A percentile compares a stretch with the other conserved stretches of the same genome.
phyloP scores from a whole-genome alignment of 1,140 invertebrate genomes.

The Dryas iulia region DNA sequence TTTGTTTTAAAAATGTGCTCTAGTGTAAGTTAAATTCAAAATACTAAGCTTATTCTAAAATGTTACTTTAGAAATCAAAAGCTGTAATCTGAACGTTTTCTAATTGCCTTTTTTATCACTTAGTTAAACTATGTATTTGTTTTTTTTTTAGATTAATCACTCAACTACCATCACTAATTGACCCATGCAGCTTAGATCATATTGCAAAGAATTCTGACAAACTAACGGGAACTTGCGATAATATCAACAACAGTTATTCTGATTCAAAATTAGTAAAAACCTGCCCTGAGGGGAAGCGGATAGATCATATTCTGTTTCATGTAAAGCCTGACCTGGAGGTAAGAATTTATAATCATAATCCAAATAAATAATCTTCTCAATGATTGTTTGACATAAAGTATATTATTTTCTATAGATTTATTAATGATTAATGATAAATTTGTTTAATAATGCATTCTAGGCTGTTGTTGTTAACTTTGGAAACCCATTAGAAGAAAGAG shows the following conservation, averaged over 20 bases:
- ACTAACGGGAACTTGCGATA: conserved; percentile 87
- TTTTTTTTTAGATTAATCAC: conserved; percentile 79
- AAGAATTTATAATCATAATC: conserved; percentile 21
- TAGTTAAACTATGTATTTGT: too few species aligned
- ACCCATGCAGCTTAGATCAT: conserved; percentile 62
- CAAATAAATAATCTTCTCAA: too few species aligned
- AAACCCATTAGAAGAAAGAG: conserved; percentile 86
- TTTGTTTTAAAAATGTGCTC: too few species aligned
- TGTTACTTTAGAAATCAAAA: too few species aligned
- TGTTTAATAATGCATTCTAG: conserved; percentile 52
- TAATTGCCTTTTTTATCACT: too few species aligned
- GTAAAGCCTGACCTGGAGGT: conserved; percentile 80
- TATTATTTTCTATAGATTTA: too few species aligned
- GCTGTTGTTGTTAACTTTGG: conserved; percentile 83
- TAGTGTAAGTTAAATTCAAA: too few species aligned
- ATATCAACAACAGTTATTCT: conserved; percentile 91
- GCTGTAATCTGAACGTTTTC: too few species aligned
- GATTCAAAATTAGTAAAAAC: conserved; percentile 74
- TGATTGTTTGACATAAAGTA: too few species aligned
- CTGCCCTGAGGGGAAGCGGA: conserved; percentile 89
- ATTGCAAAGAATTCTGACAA: conserved; percentile 23
- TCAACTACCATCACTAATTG: conserved; percentile 75
- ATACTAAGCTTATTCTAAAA: too few species aligned
- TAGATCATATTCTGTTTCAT: conserved; percentile 94
- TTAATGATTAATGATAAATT: neutral